Base-by-base conservation (phyloP, 2,113 vertebrate genomes). In the Mystacornis crossleyi region DNA sequence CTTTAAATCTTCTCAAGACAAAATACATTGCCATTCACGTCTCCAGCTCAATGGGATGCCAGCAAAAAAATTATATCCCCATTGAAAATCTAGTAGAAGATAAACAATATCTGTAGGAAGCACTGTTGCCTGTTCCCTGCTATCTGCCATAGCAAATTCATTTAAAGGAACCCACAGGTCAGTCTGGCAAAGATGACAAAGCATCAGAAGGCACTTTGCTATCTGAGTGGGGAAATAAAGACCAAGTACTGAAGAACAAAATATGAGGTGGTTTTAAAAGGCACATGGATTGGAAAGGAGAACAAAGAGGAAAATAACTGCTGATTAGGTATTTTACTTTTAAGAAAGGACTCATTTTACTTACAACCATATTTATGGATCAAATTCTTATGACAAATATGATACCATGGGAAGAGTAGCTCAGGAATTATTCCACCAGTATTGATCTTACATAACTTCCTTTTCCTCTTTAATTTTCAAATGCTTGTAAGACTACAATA, bases 181-280 rank as follows among this genome's bases (percentile, higher is more conserved):
- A 85, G 80, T 81, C 51, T 97, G 91, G 84, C 57, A 95, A 86
- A 71, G 53, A 93, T 50, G 51, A 61, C 73, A 96, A 87, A 90
- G 61, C 86, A 94, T 50, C 43, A 69, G 73, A 96, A 80, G 82
- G 92, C 34, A 55, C 66, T 97, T 83, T 77, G 92, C 93, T 97
- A 23, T 69, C 77, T 82, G 43, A 82, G 87, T 38, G 53, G 87
- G 82, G 34, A 95, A 91, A 90, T 23, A 77, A 70, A 71, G 25
- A 67, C 55, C 34, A 88, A 85, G 29, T 9, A 60, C n/a, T 25
- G 38, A 96, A 94, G 78, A 73, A n/a, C 47, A 94, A 95, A 96
- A 85, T 80, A 50, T 12, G 29, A 89, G 45, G 31, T 72, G 18
- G 43, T 90, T 94, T 77, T 18, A 86, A 69, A 85, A 45, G 28